Percentiles rank a stretch among this genome's conserved stretches.
Conservation (phyloP, 1,140 invertebrate species). For the Ceratina calcarata region DNA sequence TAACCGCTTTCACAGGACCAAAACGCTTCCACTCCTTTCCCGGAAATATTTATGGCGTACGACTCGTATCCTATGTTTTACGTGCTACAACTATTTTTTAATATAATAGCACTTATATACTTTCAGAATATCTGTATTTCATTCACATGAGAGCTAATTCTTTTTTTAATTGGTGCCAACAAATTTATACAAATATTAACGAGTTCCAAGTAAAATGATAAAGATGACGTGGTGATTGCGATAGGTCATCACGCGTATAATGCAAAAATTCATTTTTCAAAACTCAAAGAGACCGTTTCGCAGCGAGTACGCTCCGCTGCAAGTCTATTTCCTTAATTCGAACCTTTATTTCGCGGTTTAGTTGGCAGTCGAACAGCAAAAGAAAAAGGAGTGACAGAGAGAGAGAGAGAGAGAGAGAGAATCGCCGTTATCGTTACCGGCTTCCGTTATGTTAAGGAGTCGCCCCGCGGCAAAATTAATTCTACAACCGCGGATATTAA, state of each 20-base stretch:
- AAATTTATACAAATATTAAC: no score
- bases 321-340: slow-evolving; percentile 19
- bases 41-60: not conserved
- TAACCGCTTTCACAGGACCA: not conserved
- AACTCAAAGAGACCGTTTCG: not conserved
- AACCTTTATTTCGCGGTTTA: slow-evolving; percentile 6
- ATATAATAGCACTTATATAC: no score
- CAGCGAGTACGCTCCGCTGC: not conserved
- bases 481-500: slow-evolving; percentile 4
- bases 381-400: no score
- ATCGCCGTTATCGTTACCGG: slow-evolving; percentile 6
- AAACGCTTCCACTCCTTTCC: not conserved
- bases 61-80: no score
- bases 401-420: not conserved
- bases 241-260: not conserved
- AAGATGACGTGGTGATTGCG: not conserved
- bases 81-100: no score
- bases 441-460: not conserved
- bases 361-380: not conserved
- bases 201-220: no score
- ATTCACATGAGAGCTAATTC: no score
- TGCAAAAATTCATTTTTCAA: not conserved
- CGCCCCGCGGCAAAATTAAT: slow-evolving; percentile 22
- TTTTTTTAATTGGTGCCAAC: no score
- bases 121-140: no score